Evolutionary conservation across 2,113 vertebrate species (phyloP), one percentile per base, ranked within the genome.

Genomic region (Coreoperca whiteheadi): DNA sequence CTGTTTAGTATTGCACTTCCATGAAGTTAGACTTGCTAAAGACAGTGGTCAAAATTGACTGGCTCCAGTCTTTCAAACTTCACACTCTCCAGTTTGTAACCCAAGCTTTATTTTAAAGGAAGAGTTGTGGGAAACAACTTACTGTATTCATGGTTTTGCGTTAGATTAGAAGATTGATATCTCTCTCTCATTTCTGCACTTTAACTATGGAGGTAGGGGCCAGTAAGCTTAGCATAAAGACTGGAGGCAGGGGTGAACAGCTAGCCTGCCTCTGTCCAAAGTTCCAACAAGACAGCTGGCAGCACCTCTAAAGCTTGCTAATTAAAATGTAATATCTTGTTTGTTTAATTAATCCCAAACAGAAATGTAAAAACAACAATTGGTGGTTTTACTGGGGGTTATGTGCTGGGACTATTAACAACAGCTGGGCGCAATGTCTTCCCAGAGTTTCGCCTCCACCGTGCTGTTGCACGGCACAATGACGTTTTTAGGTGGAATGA

Each of bases 271-370:
- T 34, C 32, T 61, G 25, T 32, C 21, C 10, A 41, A 37, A 23
- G 11, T 37, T n/a, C n/a, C n/a, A n/a, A n/a, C n/a, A n/a, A n/a
- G n/a, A n/a, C n/a, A n/a, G 6, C 14, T 25, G 18, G 64, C 37
- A 66, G 39, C 39, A 16, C 39, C n/a, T 43, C 39, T 46, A 2
- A 65, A 61, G n/a, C 39, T n/a, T 5, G 37, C 20, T 21, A 21
- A 63, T 63, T 10, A 63, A 10, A 7, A 64, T n/a, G 4, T n/a
- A 23, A 34, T 21, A 63, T 63, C 18, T 37, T 37, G 34, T 37
- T 64, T 39, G 34, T 39, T 63, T n/a, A 64, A 64, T 61, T n/a
- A n/a, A n/a, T n/a, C 59, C 30, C 32, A 63, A 23, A 39, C 60
- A 63, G 32, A 23, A 63, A 11, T 14, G 16, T 61, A 8, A 37